Evolutionary conservation across 2,113 vertebrate genomes (phyloP).

Genomic region (Pygoscelis antarcticus): DNA sequence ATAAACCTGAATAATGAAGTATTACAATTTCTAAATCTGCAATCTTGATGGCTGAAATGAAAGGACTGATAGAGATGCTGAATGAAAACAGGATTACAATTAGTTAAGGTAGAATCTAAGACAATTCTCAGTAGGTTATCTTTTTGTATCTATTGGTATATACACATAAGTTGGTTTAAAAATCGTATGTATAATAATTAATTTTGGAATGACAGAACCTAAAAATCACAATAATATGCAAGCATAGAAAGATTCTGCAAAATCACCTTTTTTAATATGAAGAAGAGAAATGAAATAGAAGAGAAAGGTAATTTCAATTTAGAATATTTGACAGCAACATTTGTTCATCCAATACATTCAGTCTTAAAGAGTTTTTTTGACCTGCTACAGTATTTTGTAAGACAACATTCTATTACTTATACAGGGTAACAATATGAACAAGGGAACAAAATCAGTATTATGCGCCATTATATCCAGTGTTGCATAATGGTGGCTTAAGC

Average conservation of each 20-base stretch:
- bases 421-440: not conserved
- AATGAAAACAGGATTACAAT: not conserved
- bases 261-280: not conserved
- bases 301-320: not conserved
- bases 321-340: not conserved
- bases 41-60: not conserved
- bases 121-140: not conserved
- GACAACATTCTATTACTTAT: not conserved
- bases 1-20: conserved; percentile 48
- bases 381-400: not conserved
- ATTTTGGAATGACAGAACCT: not conserved
- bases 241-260: not conserved
- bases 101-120: not conserved
- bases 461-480: not conserved
- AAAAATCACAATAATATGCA: not conserved
- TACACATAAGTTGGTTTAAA: not conserved
- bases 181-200: not conserved
- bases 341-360: not conserved
- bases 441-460: not conserved
- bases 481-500: not conserved
- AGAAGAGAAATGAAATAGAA: not conserved
- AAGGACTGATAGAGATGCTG: not conserved
- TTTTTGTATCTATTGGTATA: not conserved
- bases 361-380: not conserved
- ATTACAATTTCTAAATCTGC: conserved; percentile 14